phyloP scores from a whole-genome alignment of 2,113 vertebrate species.

The Callospermophilus lateralis region DNA sequence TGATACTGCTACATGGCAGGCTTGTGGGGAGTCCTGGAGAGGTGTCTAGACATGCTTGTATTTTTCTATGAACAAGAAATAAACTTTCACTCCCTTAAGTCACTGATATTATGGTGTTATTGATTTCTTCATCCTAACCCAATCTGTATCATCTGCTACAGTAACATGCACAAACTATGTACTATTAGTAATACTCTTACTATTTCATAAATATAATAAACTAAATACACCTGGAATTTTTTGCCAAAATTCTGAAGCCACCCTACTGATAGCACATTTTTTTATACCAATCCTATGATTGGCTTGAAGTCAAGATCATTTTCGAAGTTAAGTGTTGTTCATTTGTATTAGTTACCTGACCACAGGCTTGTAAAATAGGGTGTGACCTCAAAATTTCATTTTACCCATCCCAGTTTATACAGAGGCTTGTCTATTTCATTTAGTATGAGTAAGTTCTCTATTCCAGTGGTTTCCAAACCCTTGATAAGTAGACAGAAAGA shows the following conservation, averaged over 20 bases:
- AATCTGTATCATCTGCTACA: neutral
- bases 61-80: neutral
- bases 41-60: neutral
- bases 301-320: neutral
- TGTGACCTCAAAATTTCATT: neutral
- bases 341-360: neutral
- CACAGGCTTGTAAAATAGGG: neutral
- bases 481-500: neutral
- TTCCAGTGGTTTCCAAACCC: neutral
- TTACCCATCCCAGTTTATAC: neutral
- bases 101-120: neutral
- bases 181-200: neutral
- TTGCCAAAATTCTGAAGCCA: neutral
- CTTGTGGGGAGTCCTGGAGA: neutral
- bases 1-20: too few relatives aligned
- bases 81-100: neutral
- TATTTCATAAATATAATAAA: neutral
- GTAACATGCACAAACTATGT: neutral
- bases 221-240: too few relatives aligned
- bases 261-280: neutral
- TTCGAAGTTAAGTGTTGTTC: neutral
- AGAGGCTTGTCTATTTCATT: neutral
- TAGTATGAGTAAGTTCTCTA: neutral
- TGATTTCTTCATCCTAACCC: neutral
- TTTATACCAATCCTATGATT: neutral